Percentiles rank a stretch among this genome's conserved stretches.
phyloP scores from a whole-genome alignment of 2,113 vertebrate species.

The Vulpes ferrilata region DNA sequence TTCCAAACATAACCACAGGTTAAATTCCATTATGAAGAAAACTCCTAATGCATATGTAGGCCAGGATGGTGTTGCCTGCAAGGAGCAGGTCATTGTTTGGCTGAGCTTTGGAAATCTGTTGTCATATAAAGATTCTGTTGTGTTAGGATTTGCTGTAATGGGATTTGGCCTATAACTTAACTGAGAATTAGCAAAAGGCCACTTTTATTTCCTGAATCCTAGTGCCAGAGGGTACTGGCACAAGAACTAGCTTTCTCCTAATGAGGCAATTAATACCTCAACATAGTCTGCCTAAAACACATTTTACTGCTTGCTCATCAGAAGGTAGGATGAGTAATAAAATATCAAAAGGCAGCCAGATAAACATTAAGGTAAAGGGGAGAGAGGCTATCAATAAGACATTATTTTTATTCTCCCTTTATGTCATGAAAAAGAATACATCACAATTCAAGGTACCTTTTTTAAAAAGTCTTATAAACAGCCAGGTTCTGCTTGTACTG shows the following conservation, averaged over 20 bases:
- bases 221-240: background rate
- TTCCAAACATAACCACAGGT: background rate
- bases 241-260: slow-evolving; percentile 41
- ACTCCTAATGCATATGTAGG: background rate
- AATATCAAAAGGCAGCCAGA: slow-evolving; percentile 61
- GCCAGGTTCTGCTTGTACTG: background rate
- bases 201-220: slow-evolving; percentile 41
- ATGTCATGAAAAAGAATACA: background rate
- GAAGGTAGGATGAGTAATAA: slow-evolving; percentile 51
- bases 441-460: background rate
- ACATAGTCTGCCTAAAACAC: background rate
- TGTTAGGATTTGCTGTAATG: slow-evolving; percentile 24
- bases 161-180: slow-evolving; percentile 40
- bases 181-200: slow-evolving; percentile 50
- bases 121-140: slow-evolving; percentile 20
- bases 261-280: slow-evolving; percentile 64
- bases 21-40: slow-evolving; percentile 53
- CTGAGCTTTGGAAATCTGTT: background rate
- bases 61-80: background rate
- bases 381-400: background rate
- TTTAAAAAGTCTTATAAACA: background rate
- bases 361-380: background rate
- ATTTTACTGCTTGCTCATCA: slow-evolving; percentile 16
- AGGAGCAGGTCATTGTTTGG: background rate
- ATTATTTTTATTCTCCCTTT: slow-evolving; percentile 41